A percentile compares a stretch with the other conserved stretches of the same genome.
Evolutionary conservation across 2,888 invertebrate species (phyloP).

Genomic region (Agrotis ipsilon): DNA sequence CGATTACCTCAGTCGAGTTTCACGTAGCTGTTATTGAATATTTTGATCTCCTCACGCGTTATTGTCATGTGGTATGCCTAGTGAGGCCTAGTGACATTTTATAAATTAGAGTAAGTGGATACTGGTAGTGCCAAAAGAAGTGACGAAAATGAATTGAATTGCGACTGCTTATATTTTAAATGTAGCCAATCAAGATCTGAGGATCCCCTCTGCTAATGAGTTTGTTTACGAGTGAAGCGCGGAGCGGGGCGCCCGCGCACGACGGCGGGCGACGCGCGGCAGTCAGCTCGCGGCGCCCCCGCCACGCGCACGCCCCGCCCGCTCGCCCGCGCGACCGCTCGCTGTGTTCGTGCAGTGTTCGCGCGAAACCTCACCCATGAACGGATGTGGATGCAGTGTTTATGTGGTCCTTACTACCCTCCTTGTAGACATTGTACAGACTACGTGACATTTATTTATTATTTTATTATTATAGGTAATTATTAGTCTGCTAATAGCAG

Average conservation of each 20-base stretch:
- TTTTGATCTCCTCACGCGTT: too few relatives aligned
- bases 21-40: background rate
- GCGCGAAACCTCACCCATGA: slow-evolving; percentile 6
- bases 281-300: slow-evolving; percentile 32
- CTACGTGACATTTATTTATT: slow-evolving; percentile 4
- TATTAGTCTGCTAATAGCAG: background rate
- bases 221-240: slow-evolving; percentile 48
- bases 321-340: background rate
- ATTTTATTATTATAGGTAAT: too few relatives aligned
- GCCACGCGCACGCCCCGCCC: slow-evolving; percentile 10
- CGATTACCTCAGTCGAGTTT: background rate
- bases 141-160: background rate
- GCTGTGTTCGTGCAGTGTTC: background rate
- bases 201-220: slow-evolving; percentile 38
- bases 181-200: slow-evolving; percentile 41
- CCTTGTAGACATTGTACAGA: slow-evolving; percentile 8
- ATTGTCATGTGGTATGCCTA: too few relatives aligned
- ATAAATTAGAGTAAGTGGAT: background rate
- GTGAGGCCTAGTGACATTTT: too few relatives aligned
- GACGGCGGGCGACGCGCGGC: slow-evolving; percentile 14
- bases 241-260: slow-evolving; percentile 35
- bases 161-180: slow-evolving; percentile 3
- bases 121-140: background rate
- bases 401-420: slow-evolving; percentile 27
- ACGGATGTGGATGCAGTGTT: slow-evolving; percentile 55